Evolutionary conservation across 1,140 invertebrate genomes (phyloP).

Genomic region (Papilio machaon): DNA sequence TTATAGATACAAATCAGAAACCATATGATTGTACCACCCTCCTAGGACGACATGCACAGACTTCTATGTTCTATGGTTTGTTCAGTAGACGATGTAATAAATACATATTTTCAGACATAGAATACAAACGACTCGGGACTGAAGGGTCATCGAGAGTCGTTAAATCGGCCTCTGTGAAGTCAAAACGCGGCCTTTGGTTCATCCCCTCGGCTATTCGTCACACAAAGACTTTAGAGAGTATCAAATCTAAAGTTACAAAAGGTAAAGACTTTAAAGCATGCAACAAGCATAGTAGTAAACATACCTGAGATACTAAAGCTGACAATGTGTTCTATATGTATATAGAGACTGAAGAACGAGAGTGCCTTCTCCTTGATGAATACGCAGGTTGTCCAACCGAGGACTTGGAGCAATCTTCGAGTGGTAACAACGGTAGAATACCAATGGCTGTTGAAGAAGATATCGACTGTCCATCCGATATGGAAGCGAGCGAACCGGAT

Average conservation of each 20-base stretch:
- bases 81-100: too few relatives aligned
- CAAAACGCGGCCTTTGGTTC: constrained; percentile 72
- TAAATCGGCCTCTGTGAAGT: constrained; percentile 62
- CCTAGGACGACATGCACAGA: too few relatives aligned
- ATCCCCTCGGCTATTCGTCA: constrained; percentile 74
- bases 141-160: constrained; percentile 55
- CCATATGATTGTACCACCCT: too few relatives aligned
- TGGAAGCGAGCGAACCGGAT: constrained; percentile 72
- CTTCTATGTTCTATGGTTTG: too few relatives aligned
- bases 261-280: constrained; percentile 49
- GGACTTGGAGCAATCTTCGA: constrained; percentile 62
- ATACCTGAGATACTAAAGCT: neutral
- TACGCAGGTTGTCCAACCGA: constrained; percentile 75
- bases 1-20: too few relatives aligned
- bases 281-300: neutral
- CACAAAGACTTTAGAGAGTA: constrained; percentile 77
- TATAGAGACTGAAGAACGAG: constrained; percentile 78
- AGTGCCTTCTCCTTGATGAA: constrained; percentile 81
- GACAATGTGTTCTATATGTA: neutral
- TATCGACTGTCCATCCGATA: constrained; percentile 63
- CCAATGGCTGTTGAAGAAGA: constrained; percentile 72
- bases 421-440: constrained; percentile 56
- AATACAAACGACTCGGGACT: constrained; percentile 72
- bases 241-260: constrained; percentile 77
- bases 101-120: constrained; percentile 64